Percentiles rank a stretch among this genome's conserved stretches.
Evolutionary conservation across 2,113 vertebrate species (phyloP).

Genomic region (Chunga burmeisteri): DNA sequence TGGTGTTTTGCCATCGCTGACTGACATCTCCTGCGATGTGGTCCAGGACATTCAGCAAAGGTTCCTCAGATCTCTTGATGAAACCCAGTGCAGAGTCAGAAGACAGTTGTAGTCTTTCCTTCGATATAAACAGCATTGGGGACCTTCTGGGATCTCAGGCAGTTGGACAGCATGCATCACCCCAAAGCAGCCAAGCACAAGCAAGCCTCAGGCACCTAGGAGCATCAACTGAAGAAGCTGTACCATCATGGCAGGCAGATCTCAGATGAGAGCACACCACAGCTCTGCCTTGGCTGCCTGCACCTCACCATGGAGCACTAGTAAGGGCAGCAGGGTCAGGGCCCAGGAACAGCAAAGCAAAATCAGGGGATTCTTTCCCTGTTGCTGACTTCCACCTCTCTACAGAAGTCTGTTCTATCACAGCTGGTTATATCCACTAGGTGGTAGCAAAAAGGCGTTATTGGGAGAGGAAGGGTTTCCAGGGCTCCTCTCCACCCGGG

Average conservation of each 20-base stretch:
- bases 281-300: background rate
- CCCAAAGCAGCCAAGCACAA: background rate
- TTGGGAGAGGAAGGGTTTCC: background rate
- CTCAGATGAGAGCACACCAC: background rate
- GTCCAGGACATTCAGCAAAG: background rate
- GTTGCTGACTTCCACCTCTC: accelerated
- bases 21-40: background rate
- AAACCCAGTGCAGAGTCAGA: background rate
- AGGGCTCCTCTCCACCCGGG: accelerated
- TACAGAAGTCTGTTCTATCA: accelerated
- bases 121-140: background rate
- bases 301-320: background rate
- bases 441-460: conserved; percentile 23
- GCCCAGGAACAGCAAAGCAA: background rate
- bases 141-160: background rate
- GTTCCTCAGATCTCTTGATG: background rate
- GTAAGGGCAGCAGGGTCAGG: background rate
- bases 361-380: background rate
- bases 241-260: background rate
- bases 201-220: background rate
- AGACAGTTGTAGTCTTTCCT: background rate
- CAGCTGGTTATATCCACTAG: background rate
- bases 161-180: background rate
- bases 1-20: background rate
- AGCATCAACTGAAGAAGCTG: background rate